Evolutionary conservation across 2,113 vertebrate genomes (phyloP), one percentile per base, ranked within the genome.

Genomic region (Rhombomys opimus): DNA sequence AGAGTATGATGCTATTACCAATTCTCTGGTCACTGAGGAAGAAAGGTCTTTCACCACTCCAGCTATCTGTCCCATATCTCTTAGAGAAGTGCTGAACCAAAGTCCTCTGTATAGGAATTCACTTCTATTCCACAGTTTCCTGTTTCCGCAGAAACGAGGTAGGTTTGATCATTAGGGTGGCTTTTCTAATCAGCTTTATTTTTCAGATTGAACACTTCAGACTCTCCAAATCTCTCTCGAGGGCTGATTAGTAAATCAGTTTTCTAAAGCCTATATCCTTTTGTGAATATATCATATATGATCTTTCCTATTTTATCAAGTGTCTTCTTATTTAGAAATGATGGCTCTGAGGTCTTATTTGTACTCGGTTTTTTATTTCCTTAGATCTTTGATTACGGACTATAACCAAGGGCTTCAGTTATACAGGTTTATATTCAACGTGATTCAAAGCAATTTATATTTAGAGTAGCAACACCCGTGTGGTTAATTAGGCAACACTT

Each of bases 371-470:
- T 38, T 95, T 93, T 89, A 82, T 95, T 93, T 92, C 65, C 78
- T 89, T 95, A 89, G 82, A 91, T 41, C 5, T 97, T 96, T 96
- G 77, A 75, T 92, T 80, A 67, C 59, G 84, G 46, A 87, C 94
- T 70, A 68, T 89, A 95, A 94, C 82, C n/a, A 59, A 93, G 32
- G n/a, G n/a, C 3, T 97, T 90, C 50, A 73, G 54, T 50, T 95
- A 89, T 94, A 67, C 92, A 72, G 57, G 84, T 92, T 95, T 95
- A 93, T 97, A 92, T 95, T 97, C 95, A 97, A 94, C 93, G 70
- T 61, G 82, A 75, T 72, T 41, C 73, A 97, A 59, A 94, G 46
- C 89, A 94, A 90, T 90, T 95, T 97, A 93, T 97, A 97, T 96
- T 97, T 95, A 94, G 93, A 91, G 67, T 93, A 89, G n/a, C n/a